Base-by-base conservation (phyloP, 2,888 invertebrate genomes). In the Acronicta alni region DNA sequence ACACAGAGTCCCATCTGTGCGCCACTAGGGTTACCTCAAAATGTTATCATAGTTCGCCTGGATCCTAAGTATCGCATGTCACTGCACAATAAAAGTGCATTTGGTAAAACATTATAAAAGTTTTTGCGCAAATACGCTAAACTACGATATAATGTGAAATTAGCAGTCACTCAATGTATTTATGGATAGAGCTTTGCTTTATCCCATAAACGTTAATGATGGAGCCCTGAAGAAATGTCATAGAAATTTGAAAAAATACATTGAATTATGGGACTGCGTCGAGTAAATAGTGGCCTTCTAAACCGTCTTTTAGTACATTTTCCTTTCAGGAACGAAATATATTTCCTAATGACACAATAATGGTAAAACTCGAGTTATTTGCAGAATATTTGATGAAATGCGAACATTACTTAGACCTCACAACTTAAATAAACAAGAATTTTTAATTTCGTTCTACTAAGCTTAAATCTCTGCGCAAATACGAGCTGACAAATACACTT, bases 51-150 rank as follows among this genome's bases (percentile, higher is more conserved):
- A 77, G 80, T 85, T 86, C 35, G 60, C 81, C 84, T 67, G 86
- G 82, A 79, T 83, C 82, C 85, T 81, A 86, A 88, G 89, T 87
- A 89, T 82, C 82, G 92, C 93, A 90, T 93, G 93, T 86, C 87
- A 69, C 79, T 63, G 62, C 71, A 86, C 85, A 89, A 91, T 93
- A 91, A 93, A 91, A 87, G 81, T 88, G 88, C 88, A 89, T 87
- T 87, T 82, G 81, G 87, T 85, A 64, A 66, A 71, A 75, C 77
- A 71, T 77, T 67, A 67, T 60, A 62, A 75, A 73, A 75, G 67
- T 56, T 71, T 76, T 71, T 64, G 67, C 57, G 68, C 69, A 67
- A 76, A 74, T 64, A 74, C 76, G 52, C 72, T 46, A 71, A 67
- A 73, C 74, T 67, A 65, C 62, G 59, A 65, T 60, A 69, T 64